Evolutionary conservation across 2,888 invertebrate genomes (phyloP), one percentile per base, ranked within the genome.

Genomic region (Melanchra persicariae): DNA sequence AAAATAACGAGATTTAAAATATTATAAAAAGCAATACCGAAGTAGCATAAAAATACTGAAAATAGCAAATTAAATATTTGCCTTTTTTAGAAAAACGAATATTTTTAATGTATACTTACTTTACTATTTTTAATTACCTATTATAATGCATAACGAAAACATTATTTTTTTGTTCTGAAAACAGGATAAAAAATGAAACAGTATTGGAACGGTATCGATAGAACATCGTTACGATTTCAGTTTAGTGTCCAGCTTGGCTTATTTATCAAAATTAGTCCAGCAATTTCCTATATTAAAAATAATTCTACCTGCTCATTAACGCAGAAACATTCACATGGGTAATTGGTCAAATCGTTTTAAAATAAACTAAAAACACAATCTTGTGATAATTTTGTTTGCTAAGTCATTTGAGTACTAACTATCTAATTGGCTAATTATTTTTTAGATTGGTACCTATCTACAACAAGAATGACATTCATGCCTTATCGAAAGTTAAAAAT

Each of bases 281-380:
- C 40, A 34, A 5, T 63, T 22, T 37, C 22, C 12, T 17, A 12
- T 0, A 60, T 22, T 22, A 22, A 26, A 74, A 64, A 43, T 34
- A 72, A 65, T 15, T 34, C 17, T 43, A 40, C 24, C 15, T 22
- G 3, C n/a, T 24, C 12, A 60, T 58, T 43, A 72, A n/a, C 4
- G 1, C 6, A 4, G 5, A 47, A 49, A n/a, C 19, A 34, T 62
- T 73, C 65, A 10, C 77, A 73, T 26, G 19, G 49, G 2, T 59
- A 58, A 62, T 62, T 73, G 73, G 57, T 43, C 0, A 45, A 58
- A 45, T 43, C 17, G 22, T 58, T 22, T 37, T 26, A 1, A 12
- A 77, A 2, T 63, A 55, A 51, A 68, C n/a, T 30, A 19, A 54
- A 40, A 62, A 61, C 22, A 55, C 8, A 8, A 34, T 17, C 15